Base-by-base conservation (phyloP, 1,140 invertebrate species). In the Orchesella cincta region DNA sequence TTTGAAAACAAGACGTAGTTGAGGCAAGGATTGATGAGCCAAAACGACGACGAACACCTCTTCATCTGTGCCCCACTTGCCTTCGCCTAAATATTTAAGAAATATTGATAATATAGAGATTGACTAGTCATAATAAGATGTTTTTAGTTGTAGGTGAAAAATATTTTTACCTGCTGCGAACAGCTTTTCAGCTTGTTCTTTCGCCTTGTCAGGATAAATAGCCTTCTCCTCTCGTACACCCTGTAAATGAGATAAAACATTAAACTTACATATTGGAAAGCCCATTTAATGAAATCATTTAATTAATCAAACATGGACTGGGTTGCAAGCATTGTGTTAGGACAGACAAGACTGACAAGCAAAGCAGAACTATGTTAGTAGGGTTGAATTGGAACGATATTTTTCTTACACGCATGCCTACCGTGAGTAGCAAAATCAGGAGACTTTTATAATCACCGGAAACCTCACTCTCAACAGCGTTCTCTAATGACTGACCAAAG, bases 391-490 rank as follows among this genome's bases (percentile, higher is more conserved):
- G 26, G 26, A 31, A 67, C 26, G 31, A 67, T 67, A n/a, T n/a
- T 29, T 31, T 2, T 26, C 26, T 29, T 33, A 57, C 62, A 31
- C 62, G 23, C 14, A 67, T n/a, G 67, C 82, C 83, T 83, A 85
- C 85, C 33, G 89, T 90, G 2, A 90, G 86, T 77, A 90, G 89
- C 28, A 91, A 85, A 0, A 89, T 90, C 1, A 95, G 86, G n/a
- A 95, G 86, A 18, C 92, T 88, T 16, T 91, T 88, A 83, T 93
- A 93, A 84, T 92, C 88, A 0, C 93, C 93, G 0, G 91, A 91
- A 0, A 93, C 94, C 83, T 95, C 93, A 54, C 90, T 90, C 82
- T 89, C 90, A 84, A 95, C 88, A 84, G 93, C 92, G 80, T 91
- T 88, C 54, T 93, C 93, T 79, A 95, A 83, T 0, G 91, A 90